Evolutionary conservation across 2,888 invertebrate genomes (phyloP).

Genomic region (Ptychoptera contaminata): DNA sequence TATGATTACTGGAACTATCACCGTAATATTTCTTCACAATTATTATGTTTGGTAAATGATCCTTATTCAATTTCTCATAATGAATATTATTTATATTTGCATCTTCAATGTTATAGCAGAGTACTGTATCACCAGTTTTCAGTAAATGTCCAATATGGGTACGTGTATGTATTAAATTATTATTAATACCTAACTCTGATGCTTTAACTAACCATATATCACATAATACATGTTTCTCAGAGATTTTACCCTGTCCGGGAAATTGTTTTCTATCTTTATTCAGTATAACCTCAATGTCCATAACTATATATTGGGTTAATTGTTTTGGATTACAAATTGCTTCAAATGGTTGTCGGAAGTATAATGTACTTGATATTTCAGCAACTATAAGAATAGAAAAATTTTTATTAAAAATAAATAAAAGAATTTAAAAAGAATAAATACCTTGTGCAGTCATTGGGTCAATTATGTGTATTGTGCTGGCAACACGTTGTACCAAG

Average conservation of each 20-base stretch:
- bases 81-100: constrained; percentile 82
- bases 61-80: constrained; percentile 64
- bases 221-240: constrained; percentile 73
- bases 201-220: constrained; percentile 89
- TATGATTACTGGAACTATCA: constrained; percentile 49
- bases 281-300: constrained; percentile 63
- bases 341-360: constrained; percentile 76
- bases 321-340: constrained; percentile 83
- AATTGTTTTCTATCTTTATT: constrained; percentile 56
- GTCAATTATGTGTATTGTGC: constrained; percentile 84
- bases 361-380: constrained; percentile 62
- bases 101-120: constrained; percentile 83
- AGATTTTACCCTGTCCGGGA: constrained; percentile 78
- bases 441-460: constrained; percentile 69
- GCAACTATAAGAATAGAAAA: constrained; percentile 44
- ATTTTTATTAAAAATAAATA: constrained; percentile 3
- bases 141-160: constrained; percentile 91
- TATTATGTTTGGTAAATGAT: constrained; percentile 71
- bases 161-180: constrained; percentile 67
- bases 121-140: constrained; percentile 79
- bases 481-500: constrained; percentile 77
- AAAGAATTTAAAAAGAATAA: constrained; percentile 2
- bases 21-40: constrained; percentile 86
- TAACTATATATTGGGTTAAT: constrained; percentile 79
- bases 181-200: constrained; percentile 67